Evolutionary conservation across 1,140 invertebrate genomes (phyloP).

Genomic region (Aethina tumida): DNA sequence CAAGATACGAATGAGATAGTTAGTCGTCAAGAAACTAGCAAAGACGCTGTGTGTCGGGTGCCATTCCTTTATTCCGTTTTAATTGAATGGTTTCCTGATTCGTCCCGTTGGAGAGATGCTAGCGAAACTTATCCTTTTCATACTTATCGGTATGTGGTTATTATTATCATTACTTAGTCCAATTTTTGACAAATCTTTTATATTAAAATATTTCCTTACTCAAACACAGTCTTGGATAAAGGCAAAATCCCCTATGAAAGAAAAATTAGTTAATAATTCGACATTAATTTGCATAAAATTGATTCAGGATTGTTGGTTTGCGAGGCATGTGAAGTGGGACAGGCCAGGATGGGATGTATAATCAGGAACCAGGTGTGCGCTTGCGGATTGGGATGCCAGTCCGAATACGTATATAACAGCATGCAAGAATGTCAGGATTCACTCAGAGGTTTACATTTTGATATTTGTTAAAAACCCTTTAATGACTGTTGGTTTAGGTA

Average conservation of each 20-base stretch:
- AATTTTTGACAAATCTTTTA: no score
- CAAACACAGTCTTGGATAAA: slow-evolving; percentile 6
- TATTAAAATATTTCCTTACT: slow-evolving; percentile 11
- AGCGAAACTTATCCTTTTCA: no score
- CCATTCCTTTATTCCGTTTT: no score
- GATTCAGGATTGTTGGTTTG: slow-evolving; percentile 12
- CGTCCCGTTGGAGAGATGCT: no score
- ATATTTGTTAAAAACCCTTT: slow-evolving; percentile 1
- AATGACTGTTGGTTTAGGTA: no score
- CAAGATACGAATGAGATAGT: no score
- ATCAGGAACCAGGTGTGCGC: slow-evolving; percentile 40
- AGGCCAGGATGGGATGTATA: slow-evolving; percentile 43
- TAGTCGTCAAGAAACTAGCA: no score
- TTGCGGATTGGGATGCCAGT: slow-evolving; percentile 45
- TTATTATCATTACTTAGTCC: no score
- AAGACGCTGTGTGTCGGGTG: no score
- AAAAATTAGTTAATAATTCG: slow-evolving; percentile 7
- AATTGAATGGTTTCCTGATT: no score
- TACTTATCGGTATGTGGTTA: no score
- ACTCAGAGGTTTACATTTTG: slow-evolving; percentile 37
- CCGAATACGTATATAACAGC: slow-evolving; percentile 41
- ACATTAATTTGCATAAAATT: slow-evolving; percentile 6
- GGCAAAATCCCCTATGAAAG: not conserved
- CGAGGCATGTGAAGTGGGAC: slow-evolving; percentile 32
- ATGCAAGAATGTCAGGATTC: slow-evolving; percentile 40